These are phyloP conservation scores for Linyphia triangularis DNA, from an alignment of 2,888 invertebrate species.

Conservation along the genomic window DNA sequence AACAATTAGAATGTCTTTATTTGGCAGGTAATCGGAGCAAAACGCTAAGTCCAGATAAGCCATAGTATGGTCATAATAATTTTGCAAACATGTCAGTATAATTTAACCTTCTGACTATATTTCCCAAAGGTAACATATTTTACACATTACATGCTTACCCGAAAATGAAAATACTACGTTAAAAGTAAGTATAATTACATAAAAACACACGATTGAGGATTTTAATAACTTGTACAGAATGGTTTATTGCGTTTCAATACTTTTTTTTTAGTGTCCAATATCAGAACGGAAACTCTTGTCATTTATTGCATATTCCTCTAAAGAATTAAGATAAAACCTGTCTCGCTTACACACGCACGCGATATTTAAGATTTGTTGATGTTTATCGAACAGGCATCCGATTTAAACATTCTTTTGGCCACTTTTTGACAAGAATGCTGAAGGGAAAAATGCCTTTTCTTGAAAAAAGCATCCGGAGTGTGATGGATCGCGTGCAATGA, in stretches of 20 bases:
- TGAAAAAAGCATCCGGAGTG: slow-evolving; percentile 18
- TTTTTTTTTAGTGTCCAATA: neutral
- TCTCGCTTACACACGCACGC: neutral
- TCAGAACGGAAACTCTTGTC: neutral
- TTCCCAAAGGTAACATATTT: too few relatives aligned
- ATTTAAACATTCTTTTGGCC: neutral
- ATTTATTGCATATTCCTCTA: neutral
- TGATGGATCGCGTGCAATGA: slow-evolving; percentile 35
- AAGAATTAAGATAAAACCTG: neutral
- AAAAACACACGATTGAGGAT: too few relatives aligned
- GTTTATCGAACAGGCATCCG: neutral
- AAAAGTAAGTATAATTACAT: too few relatives aligned
- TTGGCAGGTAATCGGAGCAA: too few relatives aligned
- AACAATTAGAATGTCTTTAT: too few relatives aligned
- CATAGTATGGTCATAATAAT: too few relatives aligned
- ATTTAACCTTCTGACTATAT: too few relatives aligned
- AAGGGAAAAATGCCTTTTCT: neutral
- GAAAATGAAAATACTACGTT: too few relatives aligned
- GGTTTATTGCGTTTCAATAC: neutral
- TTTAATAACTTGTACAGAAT: neutral
- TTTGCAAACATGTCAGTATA: too few relatives aligned
- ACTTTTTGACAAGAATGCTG: neutral
- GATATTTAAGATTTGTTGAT: slow-evolving; percentile 2
- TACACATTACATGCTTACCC: too few relatives aligned
- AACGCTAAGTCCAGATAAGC: too few relatives aligned